Base-by-base conservation (phyloP, 2,888 invertebrate species). In the Nebria salina region DNA sequence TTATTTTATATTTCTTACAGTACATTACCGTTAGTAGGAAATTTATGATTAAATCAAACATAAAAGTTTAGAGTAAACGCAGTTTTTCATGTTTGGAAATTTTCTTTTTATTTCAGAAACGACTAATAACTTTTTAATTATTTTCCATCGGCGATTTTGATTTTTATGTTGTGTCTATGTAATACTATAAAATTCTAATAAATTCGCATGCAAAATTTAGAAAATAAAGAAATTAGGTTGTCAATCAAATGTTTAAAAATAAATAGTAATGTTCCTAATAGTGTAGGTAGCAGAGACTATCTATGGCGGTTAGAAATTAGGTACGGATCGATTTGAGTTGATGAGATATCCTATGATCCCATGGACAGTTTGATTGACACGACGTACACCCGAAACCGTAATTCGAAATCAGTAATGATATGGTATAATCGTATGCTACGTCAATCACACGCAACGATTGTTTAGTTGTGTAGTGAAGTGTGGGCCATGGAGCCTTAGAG, bases 401-500 rank as follows among this genome's bases (percentile, higher is more conserved):
- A 73, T 54, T 73, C 41, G 41, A 11, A 41, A 41, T 73, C 73
- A 15, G 73, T 73, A 73, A 73, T 73, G 73, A 73, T 73, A 73
- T 15, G n/a, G 42, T 34, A 15, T 73, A 73, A 73, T 73, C 11
- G 15, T 73, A 73, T 5, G 20, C 11, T 73, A 73, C 42, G 73
- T 73, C 73, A 73, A 73, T 73, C 73, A 73, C 54, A 54, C 4
- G 54, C 54, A 54, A 54, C 54, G 54, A 54, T 54, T 54, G 54
- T 54, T 54, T 54, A 54, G 54, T 54, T 54, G 54, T 54, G 54
- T 7, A 54, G 54, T 54, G 54, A 54, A 54, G 54, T 54, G 8
- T 54, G 13, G 8, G 54, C 54, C 54, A 54, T 54, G 13, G 11
- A 54, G 54, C 4, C 54, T 13, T 11, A 6, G 54, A 54, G 54